A percentile compares a stretch with the other conserved stretches of the same genome.
phyloP scores from a whole-genome alignment of 2,888 invertebrate genomes.

The Cremastobaeus sp. region DNA sequence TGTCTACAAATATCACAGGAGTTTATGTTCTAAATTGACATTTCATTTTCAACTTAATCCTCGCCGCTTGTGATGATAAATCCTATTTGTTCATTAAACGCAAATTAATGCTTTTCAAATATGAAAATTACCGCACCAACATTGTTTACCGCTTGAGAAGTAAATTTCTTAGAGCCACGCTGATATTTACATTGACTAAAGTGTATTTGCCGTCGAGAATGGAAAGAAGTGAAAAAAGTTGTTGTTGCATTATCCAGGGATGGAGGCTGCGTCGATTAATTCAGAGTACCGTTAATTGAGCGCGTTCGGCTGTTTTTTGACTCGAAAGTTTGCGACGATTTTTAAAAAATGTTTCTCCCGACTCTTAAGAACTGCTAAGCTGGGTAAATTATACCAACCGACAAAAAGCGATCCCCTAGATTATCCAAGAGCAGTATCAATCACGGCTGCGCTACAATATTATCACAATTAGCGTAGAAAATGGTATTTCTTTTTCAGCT shows the following conservation, averaged over 20 bases:
- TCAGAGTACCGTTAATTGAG: slow-evolving; percentile 17
- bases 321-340: too few relatives aligned
- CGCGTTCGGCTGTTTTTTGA: slow-evolving; percentile 12
- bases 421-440: too few relatives aligned
- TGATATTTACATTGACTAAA: slow-evolving; percentile 16
- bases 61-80: not conserved
- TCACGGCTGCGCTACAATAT: too few relatives aligned
- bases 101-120: slow-evolving; percentile 18
- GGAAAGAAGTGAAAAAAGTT: slow-evolving; percentile 7
- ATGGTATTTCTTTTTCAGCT: slow-evolving; percentile 39
- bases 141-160: slow-evolving; percentile 9
- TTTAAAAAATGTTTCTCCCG: too few relatives aligned
- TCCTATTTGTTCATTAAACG: slow-evolving; percentile 16
- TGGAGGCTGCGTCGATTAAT: slow-evolving; percentile 13
- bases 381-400: too few relatives aligned
- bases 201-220: slow-evolving; percentile 10
- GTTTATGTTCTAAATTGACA: slow-evolving; percentile 4
- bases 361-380: too few relatives aligned
- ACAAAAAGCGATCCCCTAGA: too few relatives aligned
- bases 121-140: slow-evolving; percentile 9
- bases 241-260: slow-evolving; percentile 15
- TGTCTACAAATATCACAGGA: slow-evolving; percentile 3
- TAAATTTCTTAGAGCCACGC: slow-evolving; percentile 22
- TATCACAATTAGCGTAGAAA: slow-evolving; percentile 37
- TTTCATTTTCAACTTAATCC: not conserved